phyloP scores from a whole-genome alignment of 2,113 vertebrate species.

The Paralichthys olivaceus region DNA sequence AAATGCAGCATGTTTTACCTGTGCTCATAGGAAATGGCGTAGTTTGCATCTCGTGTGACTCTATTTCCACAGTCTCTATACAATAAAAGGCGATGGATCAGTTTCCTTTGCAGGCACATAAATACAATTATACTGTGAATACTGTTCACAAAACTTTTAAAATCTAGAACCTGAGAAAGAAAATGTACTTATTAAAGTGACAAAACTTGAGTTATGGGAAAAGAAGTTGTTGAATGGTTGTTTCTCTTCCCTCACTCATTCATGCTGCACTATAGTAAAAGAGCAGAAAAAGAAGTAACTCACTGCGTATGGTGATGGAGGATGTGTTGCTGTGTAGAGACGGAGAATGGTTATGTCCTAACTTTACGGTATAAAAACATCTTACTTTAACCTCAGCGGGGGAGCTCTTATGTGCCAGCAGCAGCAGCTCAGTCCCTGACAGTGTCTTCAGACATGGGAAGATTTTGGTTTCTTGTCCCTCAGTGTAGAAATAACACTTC shows the following conservation, averaged over 20 bases:
- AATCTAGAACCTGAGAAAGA: too few relatives aligned
- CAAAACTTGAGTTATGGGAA: too few relatives aligned
- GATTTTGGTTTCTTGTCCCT: accelerated
- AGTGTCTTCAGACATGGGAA: constrained; percentile 6
- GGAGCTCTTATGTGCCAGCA: accelerated
- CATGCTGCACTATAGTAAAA: not conserved
- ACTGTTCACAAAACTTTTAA: too few relatives aligned
- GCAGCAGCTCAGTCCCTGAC: constrained; percentile 44
- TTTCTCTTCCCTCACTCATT: not conserved
- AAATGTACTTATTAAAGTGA: too few relatives aligned
- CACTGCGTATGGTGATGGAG: constrained; percentile 35
- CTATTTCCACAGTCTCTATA: not conserved
- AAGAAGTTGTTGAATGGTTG: not conserved
- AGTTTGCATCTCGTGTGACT: not conserved
- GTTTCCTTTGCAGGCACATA: not conserved
- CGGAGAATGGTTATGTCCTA: accelerated
- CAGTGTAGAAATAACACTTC: constrained; percentile 16
- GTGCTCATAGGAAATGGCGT: not conserved
- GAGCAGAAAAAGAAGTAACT: not conserved
- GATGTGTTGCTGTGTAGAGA: constrained; percentile 19
- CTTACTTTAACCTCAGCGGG: constrained; percentile 17
- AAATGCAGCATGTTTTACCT: not conserved
- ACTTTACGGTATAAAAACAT: constrained; percentile 25
- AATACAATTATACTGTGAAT: too few relatives aligned
- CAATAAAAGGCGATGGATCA: not conserved